Percentiles rank a stretch among this genome's conserved stretches.
Evolutionary conservation across 2,113 vertebrate genomes (phyloP).

Genomic region (Herpetotheres cachinnans): DNA sequence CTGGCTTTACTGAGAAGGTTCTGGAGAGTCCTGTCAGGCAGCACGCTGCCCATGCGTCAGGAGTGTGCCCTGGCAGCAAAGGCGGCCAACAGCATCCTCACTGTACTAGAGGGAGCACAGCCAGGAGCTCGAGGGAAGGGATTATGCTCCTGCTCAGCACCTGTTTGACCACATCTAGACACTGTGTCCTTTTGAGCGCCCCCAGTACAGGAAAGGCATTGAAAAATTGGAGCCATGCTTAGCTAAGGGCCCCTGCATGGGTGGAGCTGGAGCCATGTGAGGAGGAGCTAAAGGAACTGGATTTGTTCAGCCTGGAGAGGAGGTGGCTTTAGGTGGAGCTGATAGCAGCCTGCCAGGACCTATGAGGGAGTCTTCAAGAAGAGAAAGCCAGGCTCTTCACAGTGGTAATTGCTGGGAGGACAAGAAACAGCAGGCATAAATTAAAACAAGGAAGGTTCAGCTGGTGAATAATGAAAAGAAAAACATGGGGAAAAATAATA

Average conservation of each 20-base stretch:
- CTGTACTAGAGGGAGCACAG: neutral
- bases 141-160: neutral
- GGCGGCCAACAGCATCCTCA: neutral
- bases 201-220: neutral
- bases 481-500: neutral
- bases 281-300: neutral
- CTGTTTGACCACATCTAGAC: neutral
- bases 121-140: neutral
- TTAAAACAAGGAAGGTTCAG: neutral
- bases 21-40: neutral
- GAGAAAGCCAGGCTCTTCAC: neutral
- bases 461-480: neutral
- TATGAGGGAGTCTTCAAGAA: neutral
- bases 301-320: neutral
- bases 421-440: neutral
- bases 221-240: neutral
- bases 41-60: fast-evolving
- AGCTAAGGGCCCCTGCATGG: neutral
- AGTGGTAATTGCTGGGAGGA: neutral
- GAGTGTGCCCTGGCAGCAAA: neutral
- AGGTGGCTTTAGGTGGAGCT: neutral
- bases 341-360: neutral
- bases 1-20: neutral
- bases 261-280: neutral
- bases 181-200: neutral